Conservation (phyloP, 2,797 vertebrate genomes). For the Enteromius viviparus region DNA sequence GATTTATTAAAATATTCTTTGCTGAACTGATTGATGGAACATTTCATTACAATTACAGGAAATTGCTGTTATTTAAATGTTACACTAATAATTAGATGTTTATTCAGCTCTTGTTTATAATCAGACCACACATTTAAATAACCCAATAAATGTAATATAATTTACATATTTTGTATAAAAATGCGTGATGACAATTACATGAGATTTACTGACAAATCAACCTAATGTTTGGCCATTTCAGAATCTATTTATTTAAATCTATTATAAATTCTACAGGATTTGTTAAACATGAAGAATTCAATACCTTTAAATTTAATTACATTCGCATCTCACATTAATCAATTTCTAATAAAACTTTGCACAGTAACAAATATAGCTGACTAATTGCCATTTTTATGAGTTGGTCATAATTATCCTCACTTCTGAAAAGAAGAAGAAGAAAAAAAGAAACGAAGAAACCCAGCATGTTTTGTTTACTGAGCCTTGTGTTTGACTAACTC, state of each 20-base stretch:
- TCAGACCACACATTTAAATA: not conserved
- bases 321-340: constrained; percentile 20
- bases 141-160: not conserved
- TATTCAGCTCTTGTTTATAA: not conserved
- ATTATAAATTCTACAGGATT: no score
- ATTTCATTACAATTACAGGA: not conserved
- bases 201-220: not conserved
- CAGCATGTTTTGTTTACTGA: constrained; percentile 33
- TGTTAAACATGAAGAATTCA: not conserved
- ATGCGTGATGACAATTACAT: not conserved
- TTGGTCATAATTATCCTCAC: constrained; percentile 19
- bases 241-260: not conserved
- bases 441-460: no score
- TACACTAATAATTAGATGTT: not conserved
- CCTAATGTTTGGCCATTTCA: not conserved
- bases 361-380: constrained; percentile 7
- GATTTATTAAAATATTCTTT: not conserved
- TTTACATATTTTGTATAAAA: not conserved
- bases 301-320: not conserved
- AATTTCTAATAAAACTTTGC: not conserved
- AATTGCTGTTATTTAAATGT: not conserved
- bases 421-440: constrained; percentile 1
- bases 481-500: not conserved
- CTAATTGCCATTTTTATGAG: constrained; percentile 11
- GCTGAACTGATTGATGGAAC: not conserved